Evolutionary conservation across 1,140 invertebrate genomes (phyloP), one percentile per base, ranked within the genome.

Genomic region (Diabrotica virgifera): DNA sequence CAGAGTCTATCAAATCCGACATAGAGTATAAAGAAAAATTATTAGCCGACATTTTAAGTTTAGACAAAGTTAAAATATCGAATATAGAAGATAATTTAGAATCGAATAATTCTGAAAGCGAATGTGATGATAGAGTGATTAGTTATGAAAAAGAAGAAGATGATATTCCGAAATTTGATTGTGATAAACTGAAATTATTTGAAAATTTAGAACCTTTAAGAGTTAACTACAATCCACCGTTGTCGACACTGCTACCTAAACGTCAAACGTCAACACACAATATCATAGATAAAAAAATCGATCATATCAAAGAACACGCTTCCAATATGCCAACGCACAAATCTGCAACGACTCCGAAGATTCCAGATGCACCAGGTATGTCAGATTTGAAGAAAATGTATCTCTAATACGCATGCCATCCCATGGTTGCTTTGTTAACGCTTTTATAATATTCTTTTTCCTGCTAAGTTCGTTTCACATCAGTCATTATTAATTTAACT

Each of bases 21-120:
- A 83, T 85, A 36, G 80, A 83, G 67, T 72, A 80, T 61, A 85
- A 85, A 63, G 84, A 85, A 66, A 84, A 82, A 69, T 66, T 83
- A 46, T 67, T 85, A 10, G 82, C 82, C 0, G 80, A 81, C 56
- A 76, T 85, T 56, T 69, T 84, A 11, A 80, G 79, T 70, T 82
- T 84, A 62, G 82, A 84, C 76, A 73, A 71, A 40, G 52, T 77
- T 9, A 74, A 73, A 65, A 73, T 77, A 14, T 10, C 10, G 53
- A 35, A 46, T 46, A 46, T 46, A 55, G 53, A 55, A 13, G 53
- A 13, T 24, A 24, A 12, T 10, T 37, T 35, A 40, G n/a, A 14
- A 13, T 35, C 37, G 38, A 56, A 62, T 46, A 62, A 66, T n/a
- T 13, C 51, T 35, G 52, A 61, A 5, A 62, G 14, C 59, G 24